Conservation (phyloP, 2,888 invertebrate genomes). For the Sussaba pulchella region DNA sequence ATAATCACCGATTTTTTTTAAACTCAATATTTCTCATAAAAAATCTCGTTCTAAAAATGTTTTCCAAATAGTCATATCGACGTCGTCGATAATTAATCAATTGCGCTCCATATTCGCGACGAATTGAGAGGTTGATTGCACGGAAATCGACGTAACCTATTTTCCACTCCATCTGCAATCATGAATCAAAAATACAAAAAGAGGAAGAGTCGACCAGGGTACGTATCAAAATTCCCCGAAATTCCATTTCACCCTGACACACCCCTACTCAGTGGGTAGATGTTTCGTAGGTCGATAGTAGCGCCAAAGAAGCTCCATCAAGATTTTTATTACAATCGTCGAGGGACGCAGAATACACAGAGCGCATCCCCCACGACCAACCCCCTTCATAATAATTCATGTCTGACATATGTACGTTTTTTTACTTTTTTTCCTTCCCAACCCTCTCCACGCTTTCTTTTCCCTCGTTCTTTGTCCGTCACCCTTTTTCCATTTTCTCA, state of each 20-base stretch:
- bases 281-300: not conserved
- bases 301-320: constrained; percentile 9
- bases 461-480: constrained; percentile 9
- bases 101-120: no score
- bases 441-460: constrained; percentile 7
- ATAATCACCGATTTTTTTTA: no score
- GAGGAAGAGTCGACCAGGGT: no score
- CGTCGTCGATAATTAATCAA: no score
- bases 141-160: no score
- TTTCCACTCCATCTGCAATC: no score
- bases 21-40: no score
- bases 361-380: constrained; percentile 4
- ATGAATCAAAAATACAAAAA: no score
- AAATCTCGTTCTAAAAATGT: no score
- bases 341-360: not conserved
- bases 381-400: constrained; percentile 40
- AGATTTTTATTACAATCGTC: not conserved
- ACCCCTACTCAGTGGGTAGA: not conserved
- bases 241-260: not conserved
- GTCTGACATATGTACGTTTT: constrained; percentile 2
- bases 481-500: constrained; percentile 18
- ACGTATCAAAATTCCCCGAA: not conserved
- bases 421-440: constrained; percentile 12
- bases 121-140: no score
- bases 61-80: no score